Conservation (phyloP, 2,797 vertebrate genomes). For the Chelon labrosus region DNA sequence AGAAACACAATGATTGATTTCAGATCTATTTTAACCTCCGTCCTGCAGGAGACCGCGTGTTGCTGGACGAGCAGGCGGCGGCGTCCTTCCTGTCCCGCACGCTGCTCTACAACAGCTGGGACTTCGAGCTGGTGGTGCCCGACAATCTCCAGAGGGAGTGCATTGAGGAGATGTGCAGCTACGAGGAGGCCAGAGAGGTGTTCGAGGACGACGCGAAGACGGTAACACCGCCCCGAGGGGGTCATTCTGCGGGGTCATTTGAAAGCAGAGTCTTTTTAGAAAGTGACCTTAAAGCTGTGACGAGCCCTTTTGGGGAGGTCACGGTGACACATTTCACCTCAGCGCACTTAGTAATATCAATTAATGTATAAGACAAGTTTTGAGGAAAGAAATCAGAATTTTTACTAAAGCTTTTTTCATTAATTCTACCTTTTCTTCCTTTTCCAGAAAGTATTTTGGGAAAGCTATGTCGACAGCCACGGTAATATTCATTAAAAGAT, state of each 20-base stretch:
- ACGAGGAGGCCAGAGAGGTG: conserved; percentile 90
- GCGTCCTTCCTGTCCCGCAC: conserved; percentile 86
- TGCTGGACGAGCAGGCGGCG: conserved; percentile 80
- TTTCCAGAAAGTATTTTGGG: conserved; percentile 74
- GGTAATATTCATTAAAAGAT: conserved; percentile 62
- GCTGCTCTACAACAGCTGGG: conserved; percentile 90
- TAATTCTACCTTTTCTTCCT: conserved; percentile 31
- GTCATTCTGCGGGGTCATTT: too few species aligned
- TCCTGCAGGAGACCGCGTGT: conserved; percentile 62
- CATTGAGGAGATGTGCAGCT: conserved; percentile 86
- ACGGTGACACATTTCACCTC: too few species aligned
- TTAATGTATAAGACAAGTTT: too few species aligned
- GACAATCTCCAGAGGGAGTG: conserved; percentile 89
- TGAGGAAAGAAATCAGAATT: too few species aligned
- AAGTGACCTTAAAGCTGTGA: too few species aligned
- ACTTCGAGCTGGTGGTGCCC: conserved; percentile 86
- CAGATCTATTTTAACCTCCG: neutral
- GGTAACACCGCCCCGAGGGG: conserved; percentile 64
- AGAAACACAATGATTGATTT: too few species aligned
- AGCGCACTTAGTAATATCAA: too few species aligned
- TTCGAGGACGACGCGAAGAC: conserved; percentile 84
- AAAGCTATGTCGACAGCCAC: conserved; percentile 41
- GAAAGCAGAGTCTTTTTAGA: too few species aligned
- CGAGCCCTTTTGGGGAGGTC: too few species aligned
- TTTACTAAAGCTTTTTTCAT: too few species aligned